These are phyloP conservation scores for Gavia stellata DNA, from an alignment of 2,113 vertebrate genomes.

Conservation along the genomic window DNA sequence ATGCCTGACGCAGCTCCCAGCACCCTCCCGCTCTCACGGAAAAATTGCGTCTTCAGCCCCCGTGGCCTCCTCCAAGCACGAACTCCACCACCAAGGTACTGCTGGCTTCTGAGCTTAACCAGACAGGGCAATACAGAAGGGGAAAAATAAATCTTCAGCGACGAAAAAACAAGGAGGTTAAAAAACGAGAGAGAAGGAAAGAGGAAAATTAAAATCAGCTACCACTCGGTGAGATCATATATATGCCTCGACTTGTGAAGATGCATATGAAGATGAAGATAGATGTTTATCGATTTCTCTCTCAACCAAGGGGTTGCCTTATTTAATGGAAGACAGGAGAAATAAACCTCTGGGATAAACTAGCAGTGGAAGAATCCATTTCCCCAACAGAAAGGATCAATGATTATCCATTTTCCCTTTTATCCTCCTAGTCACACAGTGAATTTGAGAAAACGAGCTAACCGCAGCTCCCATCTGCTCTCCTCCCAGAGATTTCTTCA, in stretches of 20 bases:
- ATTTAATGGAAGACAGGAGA: constrained; percentile 4
- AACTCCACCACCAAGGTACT: background rate
- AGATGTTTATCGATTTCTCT: background rate
- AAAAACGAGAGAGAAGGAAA: background rate
- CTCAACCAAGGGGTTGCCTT: background rate
- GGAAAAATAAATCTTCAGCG: background rate
- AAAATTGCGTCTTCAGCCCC: background rate
- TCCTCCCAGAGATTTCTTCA: background rate
- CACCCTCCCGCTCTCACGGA: accelerated
- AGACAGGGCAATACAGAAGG: background rate
- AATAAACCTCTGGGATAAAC: background rate
- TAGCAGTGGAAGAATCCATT: background rate
- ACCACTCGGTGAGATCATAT: background rate
- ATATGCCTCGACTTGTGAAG: background rate
- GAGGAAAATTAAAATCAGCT: background rate
- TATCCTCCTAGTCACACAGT: background rate
- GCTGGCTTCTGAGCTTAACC: background rate
- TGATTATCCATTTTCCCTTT: constrained; percentile 20
- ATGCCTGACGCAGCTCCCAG: accelerated
- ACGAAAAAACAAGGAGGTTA: background rate
- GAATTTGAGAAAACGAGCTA: background rate
- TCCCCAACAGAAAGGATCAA: background rate
- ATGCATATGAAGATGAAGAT: background rate
- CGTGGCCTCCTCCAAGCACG: accelerated
- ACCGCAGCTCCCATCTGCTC: background rate